A percentile compares a stretch with the other conserved stretches of the same genome.
Evolutionary conservation across 2,888 invertebrate genomes (phyloP).

Genomic region (Agrilus cyanescens): DNA sequence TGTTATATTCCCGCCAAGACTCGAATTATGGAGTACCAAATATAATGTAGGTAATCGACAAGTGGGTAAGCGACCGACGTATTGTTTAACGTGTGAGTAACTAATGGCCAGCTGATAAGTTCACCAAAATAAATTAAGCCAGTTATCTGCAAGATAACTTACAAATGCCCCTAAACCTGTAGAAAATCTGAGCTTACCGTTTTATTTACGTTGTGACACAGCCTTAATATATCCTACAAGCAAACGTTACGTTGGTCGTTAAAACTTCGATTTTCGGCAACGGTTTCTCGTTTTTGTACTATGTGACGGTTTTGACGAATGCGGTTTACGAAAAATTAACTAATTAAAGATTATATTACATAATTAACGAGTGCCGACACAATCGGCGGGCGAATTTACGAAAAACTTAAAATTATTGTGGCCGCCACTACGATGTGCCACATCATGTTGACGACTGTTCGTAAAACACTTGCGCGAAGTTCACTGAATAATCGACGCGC

Average conservation of each 20-base stretch:
- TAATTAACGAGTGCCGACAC: slow-evolving; percentile 34
- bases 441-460: slow-evolving; percentile 39
- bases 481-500: slow-evolving; percentile 15
- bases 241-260: slow-evolving; percentile 25
- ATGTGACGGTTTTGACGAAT: slow-evolving; percentile 31
- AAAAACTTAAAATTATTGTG: slow-evolving; percentile 36
- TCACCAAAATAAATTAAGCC: neutral
- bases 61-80: slow-evolving; percentile 14
- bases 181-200: slow-evolving; percentile 18
- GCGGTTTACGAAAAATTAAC: slow-evolving; percentile 30
- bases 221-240: slow-evolving; percentile 25
- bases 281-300: slow-evolving; percentile 35
- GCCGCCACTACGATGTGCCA: slow-evolving; percentile 37
- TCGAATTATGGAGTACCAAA: too few relatives aligned
- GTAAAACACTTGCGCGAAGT: slow-evolving; percentile 22
- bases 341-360: slow-evolving; percentile 33
- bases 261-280: slow-evolving; percentile 32
- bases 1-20: slow-evolving; percentile 11
- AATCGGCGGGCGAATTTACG: slow-evolving; percentile 30
- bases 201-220: slow-evolving; percentile 25
- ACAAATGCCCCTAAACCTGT: slow-evolving; percentile 2
- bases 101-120: slow-evolving; percentile 8
- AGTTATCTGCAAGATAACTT: slow-evolving; percentile 1
- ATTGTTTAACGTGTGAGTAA: slow-evolving; percentile 6
- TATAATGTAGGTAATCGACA: slow-evolving; percentile 9